Conservation (phyloP, 2,797 vertebrate genomes). For the Macrochelys suwanniensis region DNA sequence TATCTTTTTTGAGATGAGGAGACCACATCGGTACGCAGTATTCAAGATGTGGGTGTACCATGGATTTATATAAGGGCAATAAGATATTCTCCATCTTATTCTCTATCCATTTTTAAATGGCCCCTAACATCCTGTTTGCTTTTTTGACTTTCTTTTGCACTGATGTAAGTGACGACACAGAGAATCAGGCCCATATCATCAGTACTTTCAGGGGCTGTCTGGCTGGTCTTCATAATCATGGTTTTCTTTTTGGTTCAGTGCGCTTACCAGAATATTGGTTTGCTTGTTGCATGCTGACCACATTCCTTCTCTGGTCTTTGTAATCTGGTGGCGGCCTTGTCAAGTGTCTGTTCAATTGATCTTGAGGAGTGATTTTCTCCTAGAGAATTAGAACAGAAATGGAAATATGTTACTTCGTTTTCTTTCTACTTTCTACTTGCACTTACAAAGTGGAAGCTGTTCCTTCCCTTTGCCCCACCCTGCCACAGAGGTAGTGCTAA, state of each 20-base stretch:
- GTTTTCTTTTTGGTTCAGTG: neutral
- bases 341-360: constrained; percentile 93
- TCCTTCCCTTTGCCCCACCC: neutral
- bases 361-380: constrained; percentile 92
- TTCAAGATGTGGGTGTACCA: no score
- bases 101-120: no score
- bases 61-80: no score
- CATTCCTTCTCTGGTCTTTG: constrained; percentile 90
- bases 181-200: neutral
- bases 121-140: no score
- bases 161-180: neutral
- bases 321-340: constrained; percentile 96
- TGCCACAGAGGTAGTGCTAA: neutral
- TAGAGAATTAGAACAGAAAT: constrained; percentile 72
- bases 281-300: constrained; percentile 86
- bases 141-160: accelerated
- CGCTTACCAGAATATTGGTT: constrained; percentile 89
- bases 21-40: no score
- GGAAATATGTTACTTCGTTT: neutral
- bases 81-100: no score
- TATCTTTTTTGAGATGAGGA: no score
- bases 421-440: neutral
- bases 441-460: neutral
- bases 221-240: neutral
- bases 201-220: neutral